Evolutionary conservation across 2,888 invertebrate genomes (phyloP).

Genomic region (Caenorhabditis drosophilae): DNA sequence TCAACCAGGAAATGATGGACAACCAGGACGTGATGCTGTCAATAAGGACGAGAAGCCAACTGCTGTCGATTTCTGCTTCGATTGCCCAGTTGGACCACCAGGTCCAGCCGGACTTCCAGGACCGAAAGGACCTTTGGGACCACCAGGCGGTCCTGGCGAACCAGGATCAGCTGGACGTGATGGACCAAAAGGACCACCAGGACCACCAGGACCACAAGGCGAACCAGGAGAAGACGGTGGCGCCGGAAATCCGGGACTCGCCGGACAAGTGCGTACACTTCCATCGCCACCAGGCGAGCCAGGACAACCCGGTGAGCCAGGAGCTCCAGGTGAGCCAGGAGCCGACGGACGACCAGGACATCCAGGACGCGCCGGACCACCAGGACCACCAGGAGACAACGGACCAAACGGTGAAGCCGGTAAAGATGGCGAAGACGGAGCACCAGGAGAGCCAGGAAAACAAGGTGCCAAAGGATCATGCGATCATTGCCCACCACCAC

Average conservation of each 20-base stretch:
- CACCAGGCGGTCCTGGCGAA: conserved; percentile 49
- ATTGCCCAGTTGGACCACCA: conserved; percentile 51
- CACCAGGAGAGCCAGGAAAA: conserved; percentile 47
- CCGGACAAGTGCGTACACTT: conserved; percentile 34
- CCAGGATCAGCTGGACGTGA: conserved; percentile 52
- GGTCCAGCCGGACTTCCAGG: conserved; percentile 52
- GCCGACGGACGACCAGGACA: conserved; percentile 47
- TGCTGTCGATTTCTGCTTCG: conserved; percentile 53
- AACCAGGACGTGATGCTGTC: conserved; percentile 38
- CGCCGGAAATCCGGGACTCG: conserved; percentile 53
- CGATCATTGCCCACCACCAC: conserved; percentile 55
- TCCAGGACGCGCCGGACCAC: conserved; percentile 49
- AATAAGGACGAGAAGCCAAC: conserved; percentile 37
- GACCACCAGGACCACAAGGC: conserved; percentile 57
- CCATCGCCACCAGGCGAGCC: conserved; percentile 48
- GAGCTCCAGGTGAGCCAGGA: conserved; percentile 47
- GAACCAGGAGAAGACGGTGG: conserved; percentile 52
- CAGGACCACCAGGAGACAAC: conserved; percentile 52
- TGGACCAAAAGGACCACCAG: conserved; percentile 53
- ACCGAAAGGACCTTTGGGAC: conserved; percentile 56
- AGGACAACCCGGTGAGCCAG: conserved; percentile 52
- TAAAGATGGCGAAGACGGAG: conserved; percentile 53
- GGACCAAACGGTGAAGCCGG: conserved; percentile 55
- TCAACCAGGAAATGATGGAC: conserved; percentile 44
- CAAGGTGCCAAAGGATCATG: conserved; percentile 53